A percentile compares a stretch with the other conserved stretches of the same genome.
phyloP scores from a whole-genome alignment of 2,797 vertebrate genomes.

The Rhabdomys pumilio region DNA sequence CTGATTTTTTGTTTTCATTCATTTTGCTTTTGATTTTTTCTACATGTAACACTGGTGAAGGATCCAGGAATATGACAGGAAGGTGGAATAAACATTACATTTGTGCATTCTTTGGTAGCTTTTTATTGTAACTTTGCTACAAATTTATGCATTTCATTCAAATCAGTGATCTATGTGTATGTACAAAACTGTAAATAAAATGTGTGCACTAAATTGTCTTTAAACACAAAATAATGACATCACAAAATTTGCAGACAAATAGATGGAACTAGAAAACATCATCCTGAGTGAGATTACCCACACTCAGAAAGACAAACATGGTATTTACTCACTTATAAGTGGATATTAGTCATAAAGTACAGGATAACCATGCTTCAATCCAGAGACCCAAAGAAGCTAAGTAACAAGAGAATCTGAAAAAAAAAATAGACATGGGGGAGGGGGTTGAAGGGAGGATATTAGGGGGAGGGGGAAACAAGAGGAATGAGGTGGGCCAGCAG shows the following conservation, averaged over 20 bases:
- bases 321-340: not conserved
- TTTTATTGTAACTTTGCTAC: conserved; percentile 94
- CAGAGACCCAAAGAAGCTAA: not conserved
- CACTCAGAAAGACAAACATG: not conserved
- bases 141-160: conserved; percentile 94
- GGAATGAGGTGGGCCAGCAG: too few species aligned
- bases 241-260: not conserved
- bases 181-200: conserved; percentile 68
- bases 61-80: conserved; percentile 83
- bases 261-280: not conserved
- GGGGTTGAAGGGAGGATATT: not conserved
- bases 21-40: not conserved
- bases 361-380: not conserved
- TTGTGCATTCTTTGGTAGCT: conserved; percentile 94
- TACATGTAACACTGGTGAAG: not conserved
- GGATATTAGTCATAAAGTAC: not conserved
- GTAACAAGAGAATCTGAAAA: not conserved
- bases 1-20: not conserved
- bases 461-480: not conserved
- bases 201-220: not conserved
- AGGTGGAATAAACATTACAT: conserved; percentile 94
- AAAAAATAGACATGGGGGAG: not conserved
- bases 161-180: conserved; percentile 91
- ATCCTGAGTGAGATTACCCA: not conserved
- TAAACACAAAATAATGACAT: not conserved